phyloP scores from a whole-genome alignment of 2,888 invertebrate species.

The Leptinotarsa peninsularis region DNA sequence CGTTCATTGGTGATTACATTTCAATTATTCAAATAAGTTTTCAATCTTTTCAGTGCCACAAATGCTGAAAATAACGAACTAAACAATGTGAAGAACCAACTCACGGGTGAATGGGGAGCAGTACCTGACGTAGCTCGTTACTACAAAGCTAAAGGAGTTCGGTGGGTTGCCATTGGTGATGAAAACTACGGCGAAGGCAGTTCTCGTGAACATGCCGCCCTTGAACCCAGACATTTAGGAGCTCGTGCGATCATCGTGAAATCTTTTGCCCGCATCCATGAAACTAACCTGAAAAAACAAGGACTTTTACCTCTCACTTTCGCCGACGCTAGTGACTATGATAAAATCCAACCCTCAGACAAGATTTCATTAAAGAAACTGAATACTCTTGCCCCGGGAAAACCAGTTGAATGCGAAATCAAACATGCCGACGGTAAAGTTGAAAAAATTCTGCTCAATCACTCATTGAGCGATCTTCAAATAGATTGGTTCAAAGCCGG shows the following conservation, averaged over 20 bases:
- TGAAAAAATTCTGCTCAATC: slow-evolving; percentile 91
- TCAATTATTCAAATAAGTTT: background rate
- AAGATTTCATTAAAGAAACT: slow-evolving; percentile 78
- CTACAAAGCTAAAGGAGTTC: slow-evolving; percentile 88
- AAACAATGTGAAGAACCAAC: slow-evolving; percentile 93
- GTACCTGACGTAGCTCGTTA: slow-evolving; percentile 96
- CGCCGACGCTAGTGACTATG: slow-evolving; percentile 92
- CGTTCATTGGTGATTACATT: too few relatives aligned
- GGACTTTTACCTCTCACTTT: slow-evolving; percentile 97
- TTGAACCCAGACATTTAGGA: slow-evolving; percentile 95
- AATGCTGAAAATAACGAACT: slow-evolving; percentile 88
- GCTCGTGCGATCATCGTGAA: slow-evolving; percentile 98
- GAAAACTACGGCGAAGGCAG: slow-evolving; percentile 93
- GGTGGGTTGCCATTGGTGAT: slow-evolving; percentile 90
- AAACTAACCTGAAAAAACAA: slow-evolving; percentile 99
- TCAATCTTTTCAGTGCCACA: slow-evolving; percentile 74
- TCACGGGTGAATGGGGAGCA: slow-evolving; percentile 86
- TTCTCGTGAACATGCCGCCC: slow-evolving; percentile 96
- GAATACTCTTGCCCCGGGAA: slow-evolving; percentile 86
- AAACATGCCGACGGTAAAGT: slow-evolving; percentile 89
- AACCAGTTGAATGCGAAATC: slow-evolving; percentile 88
- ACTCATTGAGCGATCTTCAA: slow-evolving; percentile 96
- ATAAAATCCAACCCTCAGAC: slow-evolving; percentile 87
- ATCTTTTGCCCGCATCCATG: slow-evolving; percentile 99
- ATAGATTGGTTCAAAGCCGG: slow-evolving; percentile 99